Conservation (phyloP, 2,113 vertebrate genomes). For the Promerops cafer region DNA sequence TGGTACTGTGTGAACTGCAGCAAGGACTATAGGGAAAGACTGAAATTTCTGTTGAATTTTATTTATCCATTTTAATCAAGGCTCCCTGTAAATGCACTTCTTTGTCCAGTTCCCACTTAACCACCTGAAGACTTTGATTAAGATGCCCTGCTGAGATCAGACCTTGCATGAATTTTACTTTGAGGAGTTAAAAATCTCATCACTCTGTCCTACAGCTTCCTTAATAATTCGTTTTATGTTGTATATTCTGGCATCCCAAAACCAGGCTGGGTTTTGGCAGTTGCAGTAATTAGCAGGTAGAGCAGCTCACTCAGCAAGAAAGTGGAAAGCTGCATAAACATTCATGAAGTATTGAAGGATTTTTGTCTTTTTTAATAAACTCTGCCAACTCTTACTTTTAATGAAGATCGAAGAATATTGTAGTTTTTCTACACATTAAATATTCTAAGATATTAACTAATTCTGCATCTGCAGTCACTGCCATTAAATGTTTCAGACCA, state of each 20-base stretch:
- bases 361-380: not conserved
- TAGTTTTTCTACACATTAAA: not conserved
- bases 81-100: not conserved
- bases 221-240: not conserved
- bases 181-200: not conserved
- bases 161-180: not conserved
- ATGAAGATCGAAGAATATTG: not conserved
- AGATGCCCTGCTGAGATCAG: not conserved
- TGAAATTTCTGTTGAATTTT: not conserved
- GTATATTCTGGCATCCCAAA: not conserved
- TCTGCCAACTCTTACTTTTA: not conserved
- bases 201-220: not conserved
- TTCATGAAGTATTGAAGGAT: not conserved
- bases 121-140: not conserved
- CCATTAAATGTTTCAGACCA: not conserved
- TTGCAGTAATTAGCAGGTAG: conserved; percentile 8
- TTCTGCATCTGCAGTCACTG: not conserved
- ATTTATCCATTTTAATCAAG: not conserved
- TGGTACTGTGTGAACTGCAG: not conserved
- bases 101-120: not conserved
- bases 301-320: conserved; percentile 8
- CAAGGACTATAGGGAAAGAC: not conserved
- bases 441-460: not conserved
- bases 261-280: not conserved
- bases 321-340: not conserved